phyloP scores from a whole-genome alignment of 2,113 vertebrate genomes.

The Pseudolaguvia tuberculata region DNA sequence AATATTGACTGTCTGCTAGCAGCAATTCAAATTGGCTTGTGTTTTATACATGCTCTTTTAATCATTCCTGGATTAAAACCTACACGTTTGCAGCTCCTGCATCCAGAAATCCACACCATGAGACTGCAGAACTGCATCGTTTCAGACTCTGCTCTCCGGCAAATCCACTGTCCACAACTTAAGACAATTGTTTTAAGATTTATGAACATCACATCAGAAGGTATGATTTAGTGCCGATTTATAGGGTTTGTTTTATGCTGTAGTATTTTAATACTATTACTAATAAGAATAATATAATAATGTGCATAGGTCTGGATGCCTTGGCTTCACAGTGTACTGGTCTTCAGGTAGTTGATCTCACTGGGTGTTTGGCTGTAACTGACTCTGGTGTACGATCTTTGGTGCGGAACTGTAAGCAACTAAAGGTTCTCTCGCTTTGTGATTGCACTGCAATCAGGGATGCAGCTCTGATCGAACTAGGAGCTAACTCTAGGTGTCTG shows the following conservation, averaged over 20 bases:
- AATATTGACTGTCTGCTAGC: neutral
- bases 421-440: constrained; percentile 47
- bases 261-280: neutral
- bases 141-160: constrained; percentile 71
- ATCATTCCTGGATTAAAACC: neutral
- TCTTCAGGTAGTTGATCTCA: constrained; percentile 51
- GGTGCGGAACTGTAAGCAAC: constrained; percentile 39
- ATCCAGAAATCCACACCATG: constrained; percentile 71
- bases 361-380: constrained; percentile 43
- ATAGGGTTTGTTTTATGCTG: neutral
- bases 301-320: constrained; percentile 41
- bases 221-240: constrained; percentile 23
- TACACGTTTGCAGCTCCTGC: constrained; percentile 68
- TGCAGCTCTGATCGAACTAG: constrained; percentile 48
- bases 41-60: neutral
- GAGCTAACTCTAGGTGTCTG: constrained; percentile 48
- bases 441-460: constrained; percentile 46
- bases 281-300: neutral
- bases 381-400: constrained; percentile 47
- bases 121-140: constrained; percentile 75
- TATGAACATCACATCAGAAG: constrained; percentile 44
- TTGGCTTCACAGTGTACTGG: constrained; percentile 43
- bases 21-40: neutral
- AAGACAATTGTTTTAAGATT: constrained; percentile 44
- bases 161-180: constrained; percentile 47